Base-by-base conservation (phyloP, 37 sponge, comb jelly and placozoan species). In the Crambe crambe region DNA sequence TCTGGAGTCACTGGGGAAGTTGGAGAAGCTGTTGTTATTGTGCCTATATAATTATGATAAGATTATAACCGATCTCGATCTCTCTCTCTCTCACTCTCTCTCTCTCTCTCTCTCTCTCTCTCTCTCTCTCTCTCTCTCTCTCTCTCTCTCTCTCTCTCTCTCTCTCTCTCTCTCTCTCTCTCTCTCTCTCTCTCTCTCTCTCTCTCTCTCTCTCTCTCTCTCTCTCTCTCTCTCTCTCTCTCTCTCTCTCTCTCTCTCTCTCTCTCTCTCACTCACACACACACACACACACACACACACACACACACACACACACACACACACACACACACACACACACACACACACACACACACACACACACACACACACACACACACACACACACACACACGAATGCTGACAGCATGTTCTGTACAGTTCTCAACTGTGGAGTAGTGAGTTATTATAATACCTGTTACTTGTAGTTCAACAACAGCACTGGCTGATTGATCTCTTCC, bases 231-330 rank as follows among this genome's bases (percentile, higher is more conserved):
- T 26, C 64, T 62, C n/a, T 62, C 64, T 26, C n/a, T 27, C 29
- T 26, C n/a, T 26, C n/a, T 62, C n/a, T 26, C 54, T 51, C n/a
- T 22, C 64, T 22, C n/a, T n/a, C n/a, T 23, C 23, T 62, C n/a
- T 9, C 37, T 38, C 8, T 21, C 36, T 38, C 36, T 10, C 40
- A 37, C 38, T 38, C 39, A 30, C 37, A 8, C 10, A 12, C 22
- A 72, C 44, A 40, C 61, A 76, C 37, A 58, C 62, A 58, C 76
- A 59, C 38, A 32, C 61, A 59, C 61, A 76, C 61, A 76, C 76
- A 76, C 75, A 76, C 76, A 76, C 76, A 76, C 61, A 58, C 76
- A 76, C 62, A 76, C 76, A 76, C 76, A 58, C 75, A 76, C 76
- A 76, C 76, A 58, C 61, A 76, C 76, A 59, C 61, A 58, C 76